phyloP scores from a whole-genome alignment of 1,140 invertebrate genomes.

The honey bee (Apis mellifera) region DNA sequence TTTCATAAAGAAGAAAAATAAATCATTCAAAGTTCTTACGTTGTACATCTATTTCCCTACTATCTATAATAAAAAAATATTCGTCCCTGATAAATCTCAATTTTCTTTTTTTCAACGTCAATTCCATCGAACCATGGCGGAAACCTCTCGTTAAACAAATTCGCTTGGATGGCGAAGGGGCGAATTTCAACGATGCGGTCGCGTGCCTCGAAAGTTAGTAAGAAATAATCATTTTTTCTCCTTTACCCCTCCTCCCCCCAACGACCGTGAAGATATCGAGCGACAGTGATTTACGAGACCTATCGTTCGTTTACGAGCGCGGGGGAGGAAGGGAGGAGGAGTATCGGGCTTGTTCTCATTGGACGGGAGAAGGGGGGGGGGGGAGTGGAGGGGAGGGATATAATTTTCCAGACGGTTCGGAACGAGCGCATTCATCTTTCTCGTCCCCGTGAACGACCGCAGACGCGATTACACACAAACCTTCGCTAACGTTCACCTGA shows the following conservation, averaged over 20 bases:
- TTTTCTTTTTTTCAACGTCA: too few species aligned
- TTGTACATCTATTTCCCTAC: too few species aligned
- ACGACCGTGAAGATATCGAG: neutral
- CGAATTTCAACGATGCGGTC: neutral
- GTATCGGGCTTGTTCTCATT: neutral
- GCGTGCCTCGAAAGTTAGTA: neutral
- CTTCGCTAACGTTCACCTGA: slow-evolving; percentile 50
- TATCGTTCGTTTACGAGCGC: neutral
- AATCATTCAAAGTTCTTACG: neutral
- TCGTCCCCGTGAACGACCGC: slow-evolving; percentile 8
- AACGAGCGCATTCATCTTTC: slow-evolving; percentile 31
- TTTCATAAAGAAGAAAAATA: too few species aligned
- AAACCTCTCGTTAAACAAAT: too few species aligned
- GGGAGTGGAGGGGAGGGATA: neutral
- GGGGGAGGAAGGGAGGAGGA: neutral
- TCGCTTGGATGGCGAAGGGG: neutral
- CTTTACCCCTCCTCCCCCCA: neutral
- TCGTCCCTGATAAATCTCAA: too few species aligned
- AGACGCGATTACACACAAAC: slow-evolving; percentile 49
- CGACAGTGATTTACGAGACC: slow-evolving; percentile 25
- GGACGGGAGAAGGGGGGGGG: neutral
- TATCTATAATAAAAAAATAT: too few species aligned
- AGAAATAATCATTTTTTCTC: neutral
- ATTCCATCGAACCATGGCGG: too few species aligned
- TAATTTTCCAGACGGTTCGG: slow-evolving; percentile 33